These are phyloP conservation scores for Micrasema longulum DNA, from an alignment of 1,140 invertebrate species.

Conservation along the genomic window DNA sequence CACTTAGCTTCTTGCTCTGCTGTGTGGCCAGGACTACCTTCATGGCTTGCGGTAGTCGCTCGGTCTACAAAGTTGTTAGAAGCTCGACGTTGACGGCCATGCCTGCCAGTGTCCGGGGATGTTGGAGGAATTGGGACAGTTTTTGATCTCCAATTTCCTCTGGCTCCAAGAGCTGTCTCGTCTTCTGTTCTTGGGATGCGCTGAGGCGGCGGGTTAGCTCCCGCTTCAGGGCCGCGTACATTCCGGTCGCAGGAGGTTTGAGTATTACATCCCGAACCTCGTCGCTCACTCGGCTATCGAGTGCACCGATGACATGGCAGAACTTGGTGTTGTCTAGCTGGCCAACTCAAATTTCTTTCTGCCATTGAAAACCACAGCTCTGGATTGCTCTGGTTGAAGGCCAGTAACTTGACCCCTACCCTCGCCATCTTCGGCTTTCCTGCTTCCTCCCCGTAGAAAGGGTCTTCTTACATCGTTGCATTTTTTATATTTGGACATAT, in stretches of 20 bases:
- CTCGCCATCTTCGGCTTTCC: no score
- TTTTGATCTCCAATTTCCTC: constrained; percentile 3
- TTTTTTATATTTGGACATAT: no score
- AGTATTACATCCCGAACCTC: not conserved
- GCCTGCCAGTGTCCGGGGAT: constrained; percentile 32
- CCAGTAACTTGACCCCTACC: no score
- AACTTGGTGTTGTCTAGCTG: not conserved
- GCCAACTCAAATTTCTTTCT: no score
- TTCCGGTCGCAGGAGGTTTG: not conserved
- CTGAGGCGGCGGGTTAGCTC: constrained; percentile 14
- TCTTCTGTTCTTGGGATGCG: constrained; percentile 3
- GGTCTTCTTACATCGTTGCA: no score
- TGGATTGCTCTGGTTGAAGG: no score
- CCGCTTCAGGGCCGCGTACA: not conserved
- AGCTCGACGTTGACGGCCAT: not conserved
- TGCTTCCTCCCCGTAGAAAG: no score
- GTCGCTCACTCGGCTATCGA: not conserved
- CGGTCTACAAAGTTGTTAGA: constrained; percentile 22
- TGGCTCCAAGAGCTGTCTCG: constrained; percentile 1
- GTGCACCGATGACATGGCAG: not conserved
- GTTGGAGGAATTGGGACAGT: constrained; percentile 6
- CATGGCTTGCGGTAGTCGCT: constrained; percentile 40
- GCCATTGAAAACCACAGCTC: no score
- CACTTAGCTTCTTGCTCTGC: constrained; percentile 28
- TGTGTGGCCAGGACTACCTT: constrained; percentile 29